These are phyloP conservation scores for Vesta saturnalis DNA, from an alignment of 2,888 invertebrate species.

Conservation along the genomic window DNA sequence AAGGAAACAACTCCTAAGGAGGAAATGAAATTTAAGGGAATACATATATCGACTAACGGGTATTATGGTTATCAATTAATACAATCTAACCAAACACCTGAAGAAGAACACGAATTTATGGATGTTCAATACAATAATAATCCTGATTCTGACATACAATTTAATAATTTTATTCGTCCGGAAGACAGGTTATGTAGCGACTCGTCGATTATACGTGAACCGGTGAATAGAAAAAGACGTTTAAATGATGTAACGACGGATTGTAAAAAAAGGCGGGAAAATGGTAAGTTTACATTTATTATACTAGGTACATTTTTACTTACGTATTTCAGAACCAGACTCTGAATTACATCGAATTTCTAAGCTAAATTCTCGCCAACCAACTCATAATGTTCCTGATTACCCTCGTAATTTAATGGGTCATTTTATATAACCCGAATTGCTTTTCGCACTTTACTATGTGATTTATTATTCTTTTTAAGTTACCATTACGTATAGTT, in stretches of 20 bases:
- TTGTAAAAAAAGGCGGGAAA: constrained; percentile 56
- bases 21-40: constrained; percentile 54
- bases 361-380: constrained; percentile 48
- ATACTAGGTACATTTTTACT: neutral
- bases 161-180: constrained; percentile 41
- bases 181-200: constrained; percentile 35
- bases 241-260: constrained; percentile 32
- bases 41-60: constrained; percentile 66
- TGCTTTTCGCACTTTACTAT: no score
- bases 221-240: constrained; percentile 40
- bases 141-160: constrained; percentile 38
- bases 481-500: no score
- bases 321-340: constrained; percentile 47
- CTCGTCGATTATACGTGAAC: constrained; percentile 21
- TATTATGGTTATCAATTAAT: constrained; percentile 66
- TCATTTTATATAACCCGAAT: constrained; percentile 72
- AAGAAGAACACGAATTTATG: constrained; percentile 26
- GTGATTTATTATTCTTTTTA: no score
- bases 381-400: constrained; percentile 65
- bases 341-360: constrained; percentile 34
- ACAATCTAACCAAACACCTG: constrained; percentile 45
- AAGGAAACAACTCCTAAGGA: constrained; percentile 23
- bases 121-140: constrained; percentile 32
- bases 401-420: constrained; percentile 72
- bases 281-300: constrained; percentile 45